phyloP scores from a whole-genome alignment of 2,113 vertebrate species.

The Hyperopisus bebe region DNA sequence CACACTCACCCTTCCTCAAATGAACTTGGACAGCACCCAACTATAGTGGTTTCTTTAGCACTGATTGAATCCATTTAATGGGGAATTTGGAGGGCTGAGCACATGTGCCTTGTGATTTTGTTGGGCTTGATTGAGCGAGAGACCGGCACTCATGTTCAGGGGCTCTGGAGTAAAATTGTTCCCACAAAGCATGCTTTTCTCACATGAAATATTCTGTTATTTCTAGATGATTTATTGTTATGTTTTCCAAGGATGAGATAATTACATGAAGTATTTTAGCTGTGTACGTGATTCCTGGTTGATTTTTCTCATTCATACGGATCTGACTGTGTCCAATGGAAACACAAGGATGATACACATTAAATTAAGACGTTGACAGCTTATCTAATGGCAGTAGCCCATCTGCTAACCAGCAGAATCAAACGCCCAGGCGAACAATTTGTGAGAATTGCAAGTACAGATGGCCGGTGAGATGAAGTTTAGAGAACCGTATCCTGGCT shows the following conservation, averaged over 20 bases:
- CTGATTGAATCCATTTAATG: conserved; percentile 48
- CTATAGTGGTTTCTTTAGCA: conserved; percentile 24
- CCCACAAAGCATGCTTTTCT: not conserved
- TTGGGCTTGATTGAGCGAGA: conserved; percentile 1
- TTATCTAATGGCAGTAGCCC: conserved; percentile 28
- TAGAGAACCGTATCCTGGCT: conserved; percentile 64
- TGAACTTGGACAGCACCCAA: conserved; percentile 16
- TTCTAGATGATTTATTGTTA: not conserved
- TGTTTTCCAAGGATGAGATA: not conserved
- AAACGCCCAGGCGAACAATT: conserved; percentile 58
- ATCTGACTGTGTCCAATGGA: not conserved
- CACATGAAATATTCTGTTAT: not conserved
- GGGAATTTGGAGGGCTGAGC: conserved; percentile 27
- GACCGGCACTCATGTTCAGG: not conserved
- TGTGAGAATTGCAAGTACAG: conserved; percentile 56
- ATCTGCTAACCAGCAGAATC: conserved; percentile 58
- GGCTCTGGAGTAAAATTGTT: not conserved
- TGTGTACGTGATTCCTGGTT: not conserved
- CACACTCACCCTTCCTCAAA: not conserved
- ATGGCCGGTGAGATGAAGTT: conserved; percentile 65
- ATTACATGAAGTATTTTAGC: not conserved
- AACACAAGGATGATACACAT: conserved; percentile 39
- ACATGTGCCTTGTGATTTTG: conserved; percentile 25
- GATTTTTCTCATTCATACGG: conserved; percentile 1
- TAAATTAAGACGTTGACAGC: conserved; percentile 39